Evolutionary conservation across 2,888 invertebrate genomes (phyloP), one percentile per base, ranked within the genome.

Genomic region (Odontomyia ornata): DNA sequence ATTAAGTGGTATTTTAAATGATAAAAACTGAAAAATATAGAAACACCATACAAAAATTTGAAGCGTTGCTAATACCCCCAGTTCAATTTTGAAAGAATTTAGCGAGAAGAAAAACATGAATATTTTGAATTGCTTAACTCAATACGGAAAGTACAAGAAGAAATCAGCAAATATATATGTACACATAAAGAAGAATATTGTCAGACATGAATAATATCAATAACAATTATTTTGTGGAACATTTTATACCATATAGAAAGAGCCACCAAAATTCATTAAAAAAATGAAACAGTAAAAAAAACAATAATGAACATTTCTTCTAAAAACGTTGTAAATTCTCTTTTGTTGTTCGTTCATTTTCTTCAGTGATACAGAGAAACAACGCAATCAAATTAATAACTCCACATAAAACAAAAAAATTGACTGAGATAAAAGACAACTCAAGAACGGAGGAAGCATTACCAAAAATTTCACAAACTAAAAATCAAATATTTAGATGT

Each of bases 401-500:
- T 43, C 13, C 7, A 13, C 7, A 43, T 7, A 13, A 43, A 43
- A 43, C 43, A 43, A 43, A 43, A 43, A n/a, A n/a, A n/a, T n/a
- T n/a, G n/a, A n/a, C n/a, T n/a, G n/a, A n/a, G n/a, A n/a, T n/a
- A n/a, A n/a, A n/a, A n/a, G n/a, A n/a, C n/a, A n/a, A n/a, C n/a
- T n/a, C n/a, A n/a, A n/a, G n/a, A n/a, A n/a, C n/a, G n/a, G n/a
- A n/a, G n/a, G n/a, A n/a, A n/a, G n/a, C n/a, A n/a, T n/a, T n/a
- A n/a, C n/a, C n/a, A n/a, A n/a, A n/a, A n/a, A n/a, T n/a, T n/a
- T n/a, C n/a, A n/a, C n/a, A n/a, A n/a, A n/a, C n/a, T n/a, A n/a
- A n/a, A n/a, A n/a, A 62, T 72, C 73, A 76, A 72, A 76, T 75
- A 71, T 75, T 69, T 75, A 56, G 52, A 9, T 69, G 21, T 11